phyloP scores from a whole-genome alignment of 2,797 vertebrate genomes.

The Coendou prehensilis region DNA sequence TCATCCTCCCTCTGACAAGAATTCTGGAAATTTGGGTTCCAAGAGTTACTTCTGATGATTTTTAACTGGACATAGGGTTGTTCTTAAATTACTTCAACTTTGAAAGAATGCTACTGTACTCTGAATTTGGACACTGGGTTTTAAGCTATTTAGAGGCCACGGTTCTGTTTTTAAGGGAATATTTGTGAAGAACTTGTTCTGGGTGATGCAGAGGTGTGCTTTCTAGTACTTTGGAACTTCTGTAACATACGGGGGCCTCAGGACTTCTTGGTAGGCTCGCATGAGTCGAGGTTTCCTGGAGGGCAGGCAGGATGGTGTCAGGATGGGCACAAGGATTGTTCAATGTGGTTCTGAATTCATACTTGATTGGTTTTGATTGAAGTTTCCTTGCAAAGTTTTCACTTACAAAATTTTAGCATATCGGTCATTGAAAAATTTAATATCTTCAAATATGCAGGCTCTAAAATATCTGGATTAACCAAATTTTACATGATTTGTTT shows the following conservation, averaged over 20 bases:
- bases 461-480: not conserved
- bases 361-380: not conserved
- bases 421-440: not conserved
- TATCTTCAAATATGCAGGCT: not conserved
- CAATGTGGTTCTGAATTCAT: not conserved
- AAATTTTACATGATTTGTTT: not conserved
- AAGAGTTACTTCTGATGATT: not conserved
- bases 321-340: not conserved
- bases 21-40: not conserved
- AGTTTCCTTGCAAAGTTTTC: not conserved
- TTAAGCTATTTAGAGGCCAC: not conserved
- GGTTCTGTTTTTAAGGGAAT: slow-evolving; percentile 43
- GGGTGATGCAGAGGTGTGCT: not conserved
- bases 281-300: not conserved
- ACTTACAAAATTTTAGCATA: not conserved
- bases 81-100: not conserved
- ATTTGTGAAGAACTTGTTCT: slow-evolving; percentile 4
- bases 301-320: not conserved
- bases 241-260: not conserved
- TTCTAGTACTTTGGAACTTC: not conserved
- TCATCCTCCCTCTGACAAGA: not conserved
- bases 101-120: not conserved
- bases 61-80: not conserved
- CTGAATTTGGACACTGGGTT: not conserved
- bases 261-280: not conserved